A percentile compares a stretch with the other conserved stretches of the same genome.
phyloP scores from a whole-genome alignment of 2,888 invertebrate genomes.

The Ditula angustiorana region DNA sequence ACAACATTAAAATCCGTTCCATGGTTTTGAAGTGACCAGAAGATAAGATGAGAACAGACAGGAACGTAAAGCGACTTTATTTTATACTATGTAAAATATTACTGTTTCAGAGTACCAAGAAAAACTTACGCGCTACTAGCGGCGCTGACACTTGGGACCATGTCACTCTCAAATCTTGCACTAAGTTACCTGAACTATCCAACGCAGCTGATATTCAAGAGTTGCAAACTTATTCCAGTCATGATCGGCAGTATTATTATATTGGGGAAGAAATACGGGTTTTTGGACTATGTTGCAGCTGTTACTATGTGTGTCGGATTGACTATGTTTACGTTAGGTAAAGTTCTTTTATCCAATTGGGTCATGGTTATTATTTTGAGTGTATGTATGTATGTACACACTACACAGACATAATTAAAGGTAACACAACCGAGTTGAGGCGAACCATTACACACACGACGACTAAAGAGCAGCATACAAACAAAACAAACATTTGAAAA shows the following conservation, averaged over 20 bases:
- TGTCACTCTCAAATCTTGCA: constrained; percentile 98
- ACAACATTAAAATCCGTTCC: too few species aligned
- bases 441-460: too few species aligned
- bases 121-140: constrained; percentile 93
- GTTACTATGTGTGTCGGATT: constrained; percentile 95
- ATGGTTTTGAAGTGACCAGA: too few species aligned
- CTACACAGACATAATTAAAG: too few species aligned
- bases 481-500: too few species aligned
- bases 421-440: too few species aligned
- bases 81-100: too few species aligned
- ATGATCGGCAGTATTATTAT: constrained; percentile 97
- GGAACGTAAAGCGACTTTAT: too few species aligned
- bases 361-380: too few species aligned
- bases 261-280: constrained; percentile 94
- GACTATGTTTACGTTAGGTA: constrained; percentile 95
- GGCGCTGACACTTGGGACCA: constrained; percentile 95
- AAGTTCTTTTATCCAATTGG: constrained; percentile 61
- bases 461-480: too few species aligned
- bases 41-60: too few species aligned
- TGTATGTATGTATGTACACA: too few species aligned
- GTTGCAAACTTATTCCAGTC: constrained; percentile 98
- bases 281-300: constrained; percentile 94
- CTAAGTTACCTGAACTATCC: constrained; percentile 98
- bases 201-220: constrained; percentile 98
- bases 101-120: constrained; percentile 91